Conservation (phyloP, 2,113 vertebrate genomes). For the Plotosus lineatus region DNA sequence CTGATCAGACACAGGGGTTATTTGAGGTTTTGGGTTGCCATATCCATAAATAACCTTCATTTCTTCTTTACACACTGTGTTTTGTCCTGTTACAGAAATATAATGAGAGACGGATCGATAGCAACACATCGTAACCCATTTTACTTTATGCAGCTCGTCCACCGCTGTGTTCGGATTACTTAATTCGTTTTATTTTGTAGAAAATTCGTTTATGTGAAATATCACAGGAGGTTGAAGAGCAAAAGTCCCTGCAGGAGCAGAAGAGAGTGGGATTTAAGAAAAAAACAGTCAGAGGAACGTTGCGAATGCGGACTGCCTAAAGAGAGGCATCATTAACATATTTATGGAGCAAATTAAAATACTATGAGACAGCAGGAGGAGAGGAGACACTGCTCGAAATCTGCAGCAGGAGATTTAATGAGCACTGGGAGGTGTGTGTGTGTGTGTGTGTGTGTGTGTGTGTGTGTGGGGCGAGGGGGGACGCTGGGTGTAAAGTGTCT, state of each 20-base stretch:
- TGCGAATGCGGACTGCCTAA: not conserved
- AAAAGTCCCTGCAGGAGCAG: not conserved
- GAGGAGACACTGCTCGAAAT: not conserved
- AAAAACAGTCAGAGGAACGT: not conserved
- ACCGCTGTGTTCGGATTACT: not conserved
- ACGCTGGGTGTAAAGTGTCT: not conserved
- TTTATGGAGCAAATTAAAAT: conserved; percentile 25
- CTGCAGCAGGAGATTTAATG: conserved; percentile 18
- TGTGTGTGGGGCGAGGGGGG: no score
- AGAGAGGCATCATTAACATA: conserved; percentile 17
- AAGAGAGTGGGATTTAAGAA: not conserved
- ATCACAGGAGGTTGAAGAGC: not conserved
- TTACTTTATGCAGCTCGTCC: not conserved
- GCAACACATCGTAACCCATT: not conserved
- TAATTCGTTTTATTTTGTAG: not conserved
- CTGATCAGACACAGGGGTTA: not conserved
- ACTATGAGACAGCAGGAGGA: conserved; percentile 11
- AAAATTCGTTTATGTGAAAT: no score
- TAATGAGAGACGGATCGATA: not conserved
- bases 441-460: no score
- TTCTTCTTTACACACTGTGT: not conserved
- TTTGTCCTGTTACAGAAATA: not conserved
- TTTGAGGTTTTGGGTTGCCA: not conserved
- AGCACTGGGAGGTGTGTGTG: not conserved
- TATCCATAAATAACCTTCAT: not conserved